Conservation (phyloP, 1,140 invertebrate genomes). For the Chrysomallon squamiferum region DNA sequence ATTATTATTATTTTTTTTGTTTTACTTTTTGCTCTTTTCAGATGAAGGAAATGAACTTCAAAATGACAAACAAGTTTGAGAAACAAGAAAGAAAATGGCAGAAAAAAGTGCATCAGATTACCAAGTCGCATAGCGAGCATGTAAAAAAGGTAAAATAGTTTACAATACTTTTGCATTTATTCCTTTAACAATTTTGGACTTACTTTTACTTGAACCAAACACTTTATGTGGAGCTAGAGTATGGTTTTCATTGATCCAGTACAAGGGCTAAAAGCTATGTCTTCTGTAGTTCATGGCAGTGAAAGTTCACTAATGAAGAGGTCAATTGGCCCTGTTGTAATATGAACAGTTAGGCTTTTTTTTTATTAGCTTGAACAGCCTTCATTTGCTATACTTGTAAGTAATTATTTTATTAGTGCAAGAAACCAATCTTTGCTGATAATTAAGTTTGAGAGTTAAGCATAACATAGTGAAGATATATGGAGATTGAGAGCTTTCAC, state of each 20-base stretch:
- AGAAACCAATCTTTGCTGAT: too few species aligned
- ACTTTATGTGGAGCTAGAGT: neutral
- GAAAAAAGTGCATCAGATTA: constrained; percentile 36
- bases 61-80: constrained; percentile 31
- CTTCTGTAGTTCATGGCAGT: neutral
- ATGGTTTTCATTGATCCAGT: neutral
- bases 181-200: neutral
- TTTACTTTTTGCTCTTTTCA: constrained; percentile 4
- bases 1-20: neutral
- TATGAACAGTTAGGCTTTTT: too few species aligned
- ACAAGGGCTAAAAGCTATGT: neutral
- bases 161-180: neutral
- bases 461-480: too few species aligned
- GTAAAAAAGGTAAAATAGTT: constrained; percentile 28
- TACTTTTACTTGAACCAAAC: neutral
- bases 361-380: too few species aligned
- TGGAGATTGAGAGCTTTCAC: too few species aligned
- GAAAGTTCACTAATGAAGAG: neutral
- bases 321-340: neutral
- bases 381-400: too few species aligned
- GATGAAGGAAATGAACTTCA: constrained; percentile 35
- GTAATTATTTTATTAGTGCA: too few species aligned
- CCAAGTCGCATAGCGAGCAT: constrained; percentile 35
- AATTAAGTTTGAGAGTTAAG: too few species aligned
- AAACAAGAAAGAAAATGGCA: constrained; percentile 48